A percentile compares a stretch with the other conserved stretches of the same genome.
phyloP scores from a whole-genome alignment of 2,888 invertebrate species.

The Melanchra persicariae region DNA sequence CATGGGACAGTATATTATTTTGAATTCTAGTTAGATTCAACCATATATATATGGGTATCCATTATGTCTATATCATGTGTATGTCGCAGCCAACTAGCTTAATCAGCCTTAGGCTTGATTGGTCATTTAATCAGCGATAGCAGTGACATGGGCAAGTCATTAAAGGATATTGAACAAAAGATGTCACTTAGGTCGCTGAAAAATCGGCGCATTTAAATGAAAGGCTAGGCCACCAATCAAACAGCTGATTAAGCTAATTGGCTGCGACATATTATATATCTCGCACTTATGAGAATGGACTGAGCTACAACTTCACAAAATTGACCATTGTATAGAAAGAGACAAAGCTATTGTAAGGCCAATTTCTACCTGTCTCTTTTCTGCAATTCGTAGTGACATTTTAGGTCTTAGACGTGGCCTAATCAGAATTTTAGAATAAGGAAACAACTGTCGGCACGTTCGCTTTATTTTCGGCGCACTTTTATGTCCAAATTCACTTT shows the following conservation, averaged over 20 bases:
- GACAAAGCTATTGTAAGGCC: neutral
- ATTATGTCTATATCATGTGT: neutral
- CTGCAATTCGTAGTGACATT: neutral
- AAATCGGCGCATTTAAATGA: too few species aligned
- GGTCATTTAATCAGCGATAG: too few species aligned
- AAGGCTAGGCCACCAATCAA: too few species aligned
- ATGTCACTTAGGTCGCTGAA: too few species aligned
- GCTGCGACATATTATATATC: too few species aligned
- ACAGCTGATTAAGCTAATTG: too few species aligned
- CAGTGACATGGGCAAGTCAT: too few species aligned
- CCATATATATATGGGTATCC: neutral
- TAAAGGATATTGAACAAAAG: too few species aligned
- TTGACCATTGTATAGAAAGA: neutral
- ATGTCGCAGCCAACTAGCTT: too few species aligned
- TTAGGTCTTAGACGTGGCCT: neutral
- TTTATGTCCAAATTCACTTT: neutral
- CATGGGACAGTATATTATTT: slow-evolving; percentile 80
- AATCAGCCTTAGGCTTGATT: too few species aligned
- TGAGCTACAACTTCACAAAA: neutral
- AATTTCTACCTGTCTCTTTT: neutral
- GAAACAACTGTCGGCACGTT: neutral
- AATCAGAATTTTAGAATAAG: neutral
- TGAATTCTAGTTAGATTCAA: slow-evolving; percentile 45
- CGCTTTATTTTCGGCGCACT: neutral
- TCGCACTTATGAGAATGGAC: neutral